A percentile compares a stretch with the other conserved stretches of the same genome.
Evolutionary conservation across 2,888 invertebrate genomes (phyloP).

Genomic region (Lycaena phlaeas): DNA sequence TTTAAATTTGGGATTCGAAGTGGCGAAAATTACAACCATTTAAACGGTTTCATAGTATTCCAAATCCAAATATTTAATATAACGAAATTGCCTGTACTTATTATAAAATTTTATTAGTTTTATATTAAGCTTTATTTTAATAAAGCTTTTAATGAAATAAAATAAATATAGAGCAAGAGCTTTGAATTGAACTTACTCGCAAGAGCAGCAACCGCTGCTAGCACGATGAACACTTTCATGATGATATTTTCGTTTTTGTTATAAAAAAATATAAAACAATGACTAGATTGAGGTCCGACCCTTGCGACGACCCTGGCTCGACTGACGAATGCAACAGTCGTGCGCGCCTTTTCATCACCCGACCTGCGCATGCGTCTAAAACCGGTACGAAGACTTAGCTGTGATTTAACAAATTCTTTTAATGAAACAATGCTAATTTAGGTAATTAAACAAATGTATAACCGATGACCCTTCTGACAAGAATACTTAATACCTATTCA

Average conservation of each 20-base stretch:
- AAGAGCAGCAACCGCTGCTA: conserved; percentile 56
- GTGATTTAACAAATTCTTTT: conserved; percentile 54
- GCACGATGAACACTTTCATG: conserved; percentile 70
- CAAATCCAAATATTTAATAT: too few relatives aligned
- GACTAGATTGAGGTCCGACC: conserved; percentile 67
- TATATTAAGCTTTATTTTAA: too few relatives aligned
- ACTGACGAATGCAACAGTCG: conserved; percentile 51
- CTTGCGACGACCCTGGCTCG: conserved; percentile 55
- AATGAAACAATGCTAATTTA: conserved; percentile 48
- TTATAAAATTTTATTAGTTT: too few relatives aligned
- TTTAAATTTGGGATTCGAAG: too few relatives aligned
- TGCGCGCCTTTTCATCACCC: conserved; percentile 67
- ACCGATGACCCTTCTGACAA: background rate
- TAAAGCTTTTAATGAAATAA: too few relatives aligned
- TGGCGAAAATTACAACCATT: too few relatives aligned
- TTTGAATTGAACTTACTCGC: conserved; percentile 51
- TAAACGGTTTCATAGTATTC: too few relatives aligned
- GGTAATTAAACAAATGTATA: conserved; percentile 22
- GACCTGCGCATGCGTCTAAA: conserved; percentile 44
- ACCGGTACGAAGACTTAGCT: conserved; percentile 60
- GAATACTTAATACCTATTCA: background rate
- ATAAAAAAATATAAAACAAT: conserved; percentile 42
- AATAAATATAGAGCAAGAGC: background rate
- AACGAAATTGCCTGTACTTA: too few relatives aligned
- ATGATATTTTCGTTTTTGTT: conserved; percentile 49